Conservation (phyloP, 2,888 invertebrate genomes). For the Metacarcinus magister region DNA sequence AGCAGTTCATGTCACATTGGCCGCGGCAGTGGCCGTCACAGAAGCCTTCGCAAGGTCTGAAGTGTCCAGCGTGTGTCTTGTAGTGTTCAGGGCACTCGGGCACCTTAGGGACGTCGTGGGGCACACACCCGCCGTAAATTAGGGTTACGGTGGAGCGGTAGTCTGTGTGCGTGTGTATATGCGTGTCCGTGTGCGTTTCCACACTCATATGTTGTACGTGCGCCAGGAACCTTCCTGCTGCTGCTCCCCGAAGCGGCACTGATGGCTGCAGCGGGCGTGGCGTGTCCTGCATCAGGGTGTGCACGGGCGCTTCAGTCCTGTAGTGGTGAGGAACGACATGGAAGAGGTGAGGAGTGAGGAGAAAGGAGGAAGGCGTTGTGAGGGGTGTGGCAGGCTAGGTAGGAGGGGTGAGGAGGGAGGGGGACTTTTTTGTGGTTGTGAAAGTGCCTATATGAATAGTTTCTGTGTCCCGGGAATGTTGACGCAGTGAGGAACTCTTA, state of each 20-base stretch:
- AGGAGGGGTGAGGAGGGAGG: neutral
- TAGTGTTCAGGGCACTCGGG: neutral
- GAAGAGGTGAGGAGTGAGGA: neutral
- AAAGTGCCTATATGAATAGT: neutral
- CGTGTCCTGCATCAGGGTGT: neutral
- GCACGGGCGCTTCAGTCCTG: neutral
- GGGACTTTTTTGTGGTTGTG: neutral
- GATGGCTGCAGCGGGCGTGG: neutral
- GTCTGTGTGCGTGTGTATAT: constrained; percentile 12
- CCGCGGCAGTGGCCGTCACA: constrained; percentile 22
- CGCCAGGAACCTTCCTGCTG: neutral
- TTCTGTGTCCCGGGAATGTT: neutral
- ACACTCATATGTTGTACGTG: neutral
- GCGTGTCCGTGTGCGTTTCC: neutral
- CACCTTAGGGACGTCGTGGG: neutral
- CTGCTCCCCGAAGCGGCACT: neutral
- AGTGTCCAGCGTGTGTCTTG: neutral
- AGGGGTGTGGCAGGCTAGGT: neutral
- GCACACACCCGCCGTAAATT: neutral
- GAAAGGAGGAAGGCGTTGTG: neutral
- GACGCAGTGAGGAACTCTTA: too few species aligned
- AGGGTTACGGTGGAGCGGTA: constrained; percentile 16
- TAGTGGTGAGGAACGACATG: neutral
- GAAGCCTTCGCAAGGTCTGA: neutral
- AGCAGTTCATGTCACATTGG: neutral